Evolutionary conservation across 2,797 vertebrate genomes (phyloP).

Genomic region (Choloepus didactylus): DNA sequence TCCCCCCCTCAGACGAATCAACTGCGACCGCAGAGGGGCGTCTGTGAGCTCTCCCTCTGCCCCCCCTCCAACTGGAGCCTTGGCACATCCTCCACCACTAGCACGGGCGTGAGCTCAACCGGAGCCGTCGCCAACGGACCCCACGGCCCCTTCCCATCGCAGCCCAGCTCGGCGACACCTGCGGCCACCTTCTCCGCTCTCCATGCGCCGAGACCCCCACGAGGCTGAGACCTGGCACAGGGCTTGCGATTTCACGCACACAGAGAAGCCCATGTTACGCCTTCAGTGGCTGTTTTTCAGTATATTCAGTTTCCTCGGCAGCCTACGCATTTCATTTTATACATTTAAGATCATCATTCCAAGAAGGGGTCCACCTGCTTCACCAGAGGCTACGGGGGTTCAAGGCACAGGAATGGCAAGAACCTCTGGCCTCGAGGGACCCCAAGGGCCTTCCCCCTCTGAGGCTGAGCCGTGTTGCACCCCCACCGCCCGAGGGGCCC

Average conservation of each 20-base stretch:
- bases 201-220: too few relatives aligned
- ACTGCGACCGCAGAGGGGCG: too few relatives aligned
- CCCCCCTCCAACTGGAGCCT: fast-evolving
- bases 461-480: fast-evolving
- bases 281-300: neutral
- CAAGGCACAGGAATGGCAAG: neutral
- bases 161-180: too few relatives aligned
- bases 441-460: too few relatives aligned
- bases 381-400: neutral
- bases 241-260: too few relatives aligned
- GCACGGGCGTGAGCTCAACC: neutral
- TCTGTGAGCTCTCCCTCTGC: fast-evolving
- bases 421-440: neutral
- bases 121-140: too few relatives aligned
- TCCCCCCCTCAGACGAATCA: too few relatives aligned
- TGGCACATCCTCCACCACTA: fast-evolving
- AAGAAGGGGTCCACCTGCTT: neutral
- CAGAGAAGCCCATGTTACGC: neutral
- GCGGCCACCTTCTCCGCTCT: too few relatives aligned
- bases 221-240: too few relatives aligned
- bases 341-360: neutral
- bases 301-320: neutral
- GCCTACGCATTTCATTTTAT: fast-evolving
- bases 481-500: too few relatives aligned
- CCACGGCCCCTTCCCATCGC: neutral